Conservation (phyloP, 2,797 vertebrate species). For the Leptodactylus fallax region DNA sequence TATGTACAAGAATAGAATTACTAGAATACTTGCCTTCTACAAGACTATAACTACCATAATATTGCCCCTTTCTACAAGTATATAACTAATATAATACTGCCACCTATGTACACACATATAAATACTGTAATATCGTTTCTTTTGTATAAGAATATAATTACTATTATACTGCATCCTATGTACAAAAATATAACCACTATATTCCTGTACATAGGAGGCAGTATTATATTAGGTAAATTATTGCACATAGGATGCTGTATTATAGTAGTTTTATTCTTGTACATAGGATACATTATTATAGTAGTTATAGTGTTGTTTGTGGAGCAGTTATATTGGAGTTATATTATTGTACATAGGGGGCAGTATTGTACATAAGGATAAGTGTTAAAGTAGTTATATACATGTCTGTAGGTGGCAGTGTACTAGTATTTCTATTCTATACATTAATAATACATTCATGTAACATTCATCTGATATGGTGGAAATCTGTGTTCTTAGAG, state of each 20-base stretch:
- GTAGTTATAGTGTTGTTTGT: background rate
- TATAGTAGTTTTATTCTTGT: conserved; percentile 15
- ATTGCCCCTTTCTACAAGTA: too few relatives aligned
- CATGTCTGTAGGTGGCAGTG: background rate
- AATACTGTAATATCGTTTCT: background rate
- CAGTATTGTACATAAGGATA: too few relatives aligned
- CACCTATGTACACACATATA: background rate
- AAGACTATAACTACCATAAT: too few relatives aligned
- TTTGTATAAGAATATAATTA: background rate
- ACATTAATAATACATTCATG: background rate
- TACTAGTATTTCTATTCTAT: background rate
- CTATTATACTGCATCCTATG: too few relatives aligned
- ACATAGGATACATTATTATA: conserved; percentile 4
- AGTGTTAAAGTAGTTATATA: background rate
- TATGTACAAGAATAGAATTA: background rate
- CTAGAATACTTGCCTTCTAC: background rate
- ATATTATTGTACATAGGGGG: conserved; percentile 2
- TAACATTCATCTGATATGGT: background rate
- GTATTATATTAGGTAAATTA: conserved; percentile 13
- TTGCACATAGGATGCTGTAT: conserved; percentile 1
- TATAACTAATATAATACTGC: background rate
- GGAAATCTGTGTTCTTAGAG: background rate
- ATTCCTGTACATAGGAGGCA: background rate
- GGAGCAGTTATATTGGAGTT: background rate
- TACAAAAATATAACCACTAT: background rate